Evolutionary conservation across 2,797 vertebrate genomes (phyloP).

Genomic region (Parotocinclus haroldoi): DNA sequence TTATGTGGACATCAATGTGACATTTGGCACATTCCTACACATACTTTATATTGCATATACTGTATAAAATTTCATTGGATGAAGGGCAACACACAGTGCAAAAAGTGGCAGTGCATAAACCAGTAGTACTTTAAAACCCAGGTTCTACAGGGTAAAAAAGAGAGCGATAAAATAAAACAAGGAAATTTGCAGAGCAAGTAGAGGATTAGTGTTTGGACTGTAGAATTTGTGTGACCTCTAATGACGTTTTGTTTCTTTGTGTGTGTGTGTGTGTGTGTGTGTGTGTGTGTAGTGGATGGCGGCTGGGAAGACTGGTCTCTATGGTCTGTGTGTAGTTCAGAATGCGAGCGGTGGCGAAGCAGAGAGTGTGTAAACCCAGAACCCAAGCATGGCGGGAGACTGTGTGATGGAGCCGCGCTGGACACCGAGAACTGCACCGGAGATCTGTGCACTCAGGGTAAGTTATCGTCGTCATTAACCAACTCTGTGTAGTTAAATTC

Average conservation of each 20-base stretch:
- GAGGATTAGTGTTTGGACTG: no score
- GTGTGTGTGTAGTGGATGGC: constrained; percentile 63
- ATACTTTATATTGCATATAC: no score
- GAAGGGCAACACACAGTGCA: no score
- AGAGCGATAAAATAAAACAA: no score
- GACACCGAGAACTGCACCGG: constrained; percentile 91
- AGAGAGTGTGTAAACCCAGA: constrained; percentile 83
- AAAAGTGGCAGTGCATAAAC: no score
- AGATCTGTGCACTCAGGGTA: constrained; percentile 91
- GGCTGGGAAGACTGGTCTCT: constrained; percentile 81
- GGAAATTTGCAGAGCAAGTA: no score
- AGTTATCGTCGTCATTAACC: constrained; percentile 39
- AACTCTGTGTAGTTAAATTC: no score
- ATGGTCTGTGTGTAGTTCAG: constrained; percentile 83
- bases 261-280: constrained; percentile 8
- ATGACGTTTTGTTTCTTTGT: background rate
- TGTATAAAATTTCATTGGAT: no score
- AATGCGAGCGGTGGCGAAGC: constrained; percentile 81
- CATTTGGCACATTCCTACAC: no score
- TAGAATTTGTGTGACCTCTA: background rate
- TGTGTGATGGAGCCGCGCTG: constrained; percentile 84
- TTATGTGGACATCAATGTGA: no score
- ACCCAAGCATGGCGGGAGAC: constrained; percentile 84
- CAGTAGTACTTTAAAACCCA: no score
- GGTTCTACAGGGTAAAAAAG: no score